Conservation (phyloP, 1,140 invertebrate genomes). For the Megalonaias nervosa region DNA sequence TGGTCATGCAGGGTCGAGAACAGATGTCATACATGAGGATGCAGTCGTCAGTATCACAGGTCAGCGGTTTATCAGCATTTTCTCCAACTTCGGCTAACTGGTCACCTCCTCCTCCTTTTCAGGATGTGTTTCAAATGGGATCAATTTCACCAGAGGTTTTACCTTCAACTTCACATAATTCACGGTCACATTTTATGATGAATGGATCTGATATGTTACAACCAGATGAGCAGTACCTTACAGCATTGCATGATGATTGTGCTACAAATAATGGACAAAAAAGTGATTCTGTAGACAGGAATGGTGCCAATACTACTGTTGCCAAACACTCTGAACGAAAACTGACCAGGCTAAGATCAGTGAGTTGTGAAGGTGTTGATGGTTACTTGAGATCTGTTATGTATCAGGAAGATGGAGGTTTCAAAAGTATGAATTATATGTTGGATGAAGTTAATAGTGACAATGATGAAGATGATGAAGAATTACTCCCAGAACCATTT, state of each 20-base stretch:
- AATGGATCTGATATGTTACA: conserved; percentile 16
- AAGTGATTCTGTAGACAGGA: conserved; percentile 18
- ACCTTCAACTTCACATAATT: background rate
- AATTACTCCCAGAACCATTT: conserved; percentile 52
- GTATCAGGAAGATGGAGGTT: conserved; percentile 34
- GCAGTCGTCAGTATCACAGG: too few species aligned
- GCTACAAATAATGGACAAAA: conserved; percentile 15
- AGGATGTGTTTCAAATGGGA: conserved; percentile 24
- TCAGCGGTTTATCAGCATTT: conserved; percentile 23
- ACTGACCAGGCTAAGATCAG: conserved; percentile 49
- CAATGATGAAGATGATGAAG: conserved; percentile 21
- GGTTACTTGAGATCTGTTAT: conserved; percentile 48
- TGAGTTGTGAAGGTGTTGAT: conserved; percentile 64
- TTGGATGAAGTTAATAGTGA: conserved; percentile 20
- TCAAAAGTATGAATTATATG: conserved; percentile 30
- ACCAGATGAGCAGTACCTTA: background rate
- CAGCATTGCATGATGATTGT: conserved; percentile 2
- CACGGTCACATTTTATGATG: conserved; percentile 1
- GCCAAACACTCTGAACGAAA: conserved; percentile 12
- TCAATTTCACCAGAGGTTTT: background rate
- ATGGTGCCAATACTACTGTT: conserved; percentile 22
- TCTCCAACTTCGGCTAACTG: conserved; percentile 37
- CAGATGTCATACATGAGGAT: too few species aligned
- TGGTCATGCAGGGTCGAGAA: too few species aligned
- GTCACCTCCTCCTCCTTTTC: conserved; percentile 47